Conservation (phyloP, 2,888 invertebrate species). For the Rhingia campestris region DNA sequence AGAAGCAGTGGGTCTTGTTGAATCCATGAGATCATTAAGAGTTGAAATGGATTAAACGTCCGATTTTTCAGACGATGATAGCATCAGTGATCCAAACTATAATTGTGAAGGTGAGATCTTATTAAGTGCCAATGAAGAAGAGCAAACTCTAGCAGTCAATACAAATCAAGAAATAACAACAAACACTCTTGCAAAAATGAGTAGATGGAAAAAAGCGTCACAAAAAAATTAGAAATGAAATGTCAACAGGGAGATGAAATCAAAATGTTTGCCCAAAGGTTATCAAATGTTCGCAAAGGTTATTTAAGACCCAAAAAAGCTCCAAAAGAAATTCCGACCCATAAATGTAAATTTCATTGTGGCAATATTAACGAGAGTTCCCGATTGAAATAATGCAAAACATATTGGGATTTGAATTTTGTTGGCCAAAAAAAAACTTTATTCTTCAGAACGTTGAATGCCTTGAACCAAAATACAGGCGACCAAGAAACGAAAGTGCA, state of each 20-base stretch:
- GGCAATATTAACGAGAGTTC: slow-evolving; percentile 2
- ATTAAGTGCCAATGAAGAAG: too few relatives aligned
- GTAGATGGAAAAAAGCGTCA: slow-evolving; percentile 14
- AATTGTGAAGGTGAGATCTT: too few relatives aligned
- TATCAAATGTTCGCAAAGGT: too few relatives aligned
- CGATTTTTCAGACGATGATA: neutral
- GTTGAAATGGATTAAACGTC: neutral
- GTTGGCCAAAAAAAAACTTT: slow-evolving; percentile 7
- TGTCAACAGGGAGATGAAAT: slow-evolving; percentile 2
- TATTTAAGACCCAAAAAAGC: neutral
- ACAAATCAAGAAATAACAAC: too few relatives aligned
- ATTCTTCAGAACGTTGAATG: slow-evolving; percentile 15
- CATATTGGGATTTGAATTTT: slow-evolving; percentile 5
- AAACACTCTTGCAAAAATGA: neutral
- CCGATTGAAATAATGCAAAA: neutral
- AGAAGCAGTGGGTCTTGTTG: neutral
- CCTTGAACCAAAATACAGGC: slow-evolving; percentile 13
- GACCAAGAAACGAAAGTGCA: slow-evolving; percentile 15
- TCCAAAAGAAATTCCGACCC: slow-evolving; percentile 3
- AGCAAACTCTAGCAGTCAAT: too few relatives aligned
- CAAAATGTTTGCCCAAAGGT: slow-evolving; percentile 7
- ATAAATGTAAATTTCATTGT: slow-evolving; percentile 27
- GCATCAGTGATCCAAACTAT: too few relatives aligned
- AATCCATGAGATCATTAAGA: slow-evolving; percentile 4
- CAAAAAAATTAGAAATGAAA: slow-evolving; percentile 14